Evolutionary conservation across 1,140 invertebrate species (phyloP).

Genomic region (Lordiphosa stackelbergi): DNA sequence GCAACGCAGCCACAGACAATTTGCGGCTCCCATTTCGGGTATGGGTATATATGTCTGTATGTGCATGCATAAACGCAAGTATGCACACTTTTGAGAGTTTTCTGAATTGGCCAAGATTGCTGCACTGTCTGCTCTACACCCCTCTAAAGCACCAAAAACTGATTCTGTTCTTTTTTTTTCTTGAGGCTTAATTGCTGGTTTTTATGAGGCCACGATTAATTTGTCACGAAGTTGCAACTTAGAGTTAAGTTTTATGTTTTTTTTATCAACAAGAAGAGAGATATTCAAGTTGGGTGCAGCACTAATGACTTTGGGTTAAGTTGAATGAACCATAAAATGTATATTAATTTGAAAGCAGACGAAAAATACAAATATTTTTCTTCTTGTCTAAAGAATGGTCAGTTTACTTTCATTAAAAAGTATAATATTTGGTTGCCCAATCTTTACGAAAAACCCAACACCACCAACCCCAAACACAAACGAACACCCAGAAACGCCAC

Average conservation of each 20-base stretch:
- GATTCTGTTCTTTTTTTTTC: slow-evolving; percentile 10
- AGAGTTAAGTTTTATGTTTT: slow-evolving; percentile 10
- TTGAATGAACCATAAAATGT: slow-evolving; percentile 6
- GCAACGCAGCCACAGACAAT: slow-evolving; percentile 40
- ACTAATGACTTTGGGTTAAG: background rate
- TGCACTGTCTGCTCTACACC: background rate
- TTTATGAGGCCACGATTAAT: slow-evolving; percentile 35
- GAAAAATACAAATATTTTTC: no score
- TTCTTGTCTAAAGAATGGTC: no score
- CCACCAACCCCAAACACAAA: no score
- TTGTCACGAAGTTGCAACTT: slow-evolving; percentile 30
- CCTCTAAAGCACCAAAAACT: background rate
- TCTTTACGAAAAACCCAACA: no score
- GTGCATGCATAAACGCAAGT: slow-evolving; percentile 5
- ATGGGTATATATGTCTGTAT: slow-evolving; percentile 2
- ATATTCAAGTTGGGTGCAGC: background rate
- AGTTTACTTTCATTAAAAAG: no score
- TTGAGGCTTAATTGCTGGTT: slow-evolving; percentile 29
- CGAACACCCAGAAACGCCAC: no score
- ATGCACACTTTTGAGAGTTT: slow-evolving; percentile 10
- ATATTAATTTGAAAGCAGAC: no score
- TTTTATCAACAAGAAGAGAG: background rate
- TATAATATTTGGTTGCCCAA: no score
- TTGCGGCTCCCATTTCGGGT: slow-evolving; percentile 16
- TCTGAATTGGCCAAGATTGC: slow-evolving; percentile 28